These are phyloP conservation scores for Lates calcarifer DNA, from an alignment of 2,113 vertebrate species.

Conservation along the genomic window DNA sequence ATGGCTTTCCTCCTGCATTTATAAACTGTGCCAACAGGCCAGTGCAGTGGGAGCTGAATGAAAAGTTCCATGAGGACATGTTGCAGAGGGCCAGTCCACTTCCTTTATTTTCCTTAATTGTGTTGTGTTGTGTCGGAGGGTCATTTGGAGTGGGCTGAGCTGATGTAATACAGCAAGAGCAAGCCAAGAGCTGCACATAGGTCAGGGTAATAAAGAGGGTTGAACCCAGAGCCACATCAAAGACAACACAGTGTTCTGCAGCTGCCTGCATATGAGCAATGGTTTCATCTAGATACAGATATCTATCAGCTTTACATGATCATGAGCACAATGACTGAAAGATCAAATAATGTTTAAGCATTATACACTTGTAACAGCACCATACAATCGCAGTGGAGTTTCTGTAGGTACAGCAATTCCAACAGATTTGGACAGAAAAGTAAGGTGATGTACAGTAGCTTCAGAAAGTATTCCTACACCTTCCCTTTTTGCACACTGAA, in stretches of 20 bases:
- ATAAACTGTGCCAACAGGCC: not conserved
- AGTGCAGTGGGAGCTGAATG: not conserved
- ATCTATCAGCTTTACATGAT: not conserved
- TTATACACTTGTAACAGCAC: not conserved
- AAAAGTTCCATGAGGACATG: slow-evolving; percentile 20
- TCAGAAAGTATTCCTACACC: too few species aligned
- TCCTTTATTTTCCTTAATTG: slow-evolving; percentile 19
- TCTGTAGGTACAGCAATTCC: not conserved
- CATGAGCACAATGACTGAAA: not conserved
- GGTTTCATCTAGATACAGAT: not conserved
- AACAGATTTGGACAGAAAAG: too few species aligned
- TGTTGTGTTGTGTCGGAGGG: not conserved
- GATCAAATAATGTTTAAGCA: too few species aligned
- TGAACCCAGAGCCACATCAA: slow-evolving; percentile 29
- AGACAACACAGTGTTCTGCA: not conserved
- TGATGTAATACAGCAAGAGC: slow-evolving; percentile 36
- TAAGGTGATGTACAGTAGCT: too few species aligned
- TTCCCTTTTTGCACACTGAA: not conserved
- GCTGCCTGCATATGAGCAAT: not conserved
- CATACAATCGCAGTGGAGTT: not conserved
- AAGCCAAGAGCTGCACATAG: slow-evolving; percentile 25
- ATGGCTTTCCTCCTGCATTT: not conserved
- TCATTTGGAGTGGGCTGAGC: not conserved
- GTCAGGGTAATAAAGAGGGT: slow-evolving; percentile 34
- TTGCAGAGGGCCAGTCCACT: not conserved